Conservation (phyloP, 2,113 vertebrate species). For the Epinephelus lanceolatus region DNA sequence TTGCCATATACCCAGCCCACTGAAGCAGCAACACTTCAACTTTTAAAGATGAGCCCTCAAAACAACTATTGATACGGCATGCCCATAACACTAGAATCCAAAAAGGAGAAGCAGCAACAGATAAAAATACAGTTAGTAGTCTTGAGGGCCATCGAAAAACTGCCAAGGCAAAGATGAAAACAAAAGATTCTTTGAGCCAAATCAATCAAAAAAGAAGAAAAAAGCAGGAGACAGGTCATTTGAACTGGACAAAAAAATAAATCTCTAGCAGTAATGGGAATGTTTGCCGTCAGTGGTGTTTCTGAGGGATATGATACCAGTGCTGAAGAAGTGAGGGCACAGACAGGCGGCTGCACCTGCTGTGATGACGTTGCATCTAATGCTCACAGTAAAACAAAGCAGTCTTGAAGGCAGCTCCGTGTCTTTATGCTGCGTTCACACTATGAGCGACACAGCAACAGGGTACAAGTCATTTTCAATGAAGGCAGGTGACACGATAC, state of each 20-base stretch:
- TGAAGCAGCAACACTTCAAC: background rate
- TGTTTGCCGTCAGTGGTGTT: slow-evolving; percentile 2
- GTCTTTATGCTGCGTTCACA: too few relatives aligned
- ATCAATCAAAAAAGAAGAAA: slow-evolving; percentile 9
- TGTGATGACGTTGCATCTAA: background rate
- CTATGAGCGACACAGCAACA: too few relatives aligned
- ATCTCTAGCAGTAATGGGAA: slow-evolving; percentile 8
- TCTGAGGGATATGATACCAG: slow-evolving; percentile 2
- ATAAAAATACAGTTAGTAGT: background rate
- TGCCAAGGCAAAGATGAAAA: background rate
- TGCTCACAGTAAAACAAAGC: background rate
- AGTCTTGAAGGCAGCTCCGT: background rate
- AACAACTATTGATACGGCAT: background rate
- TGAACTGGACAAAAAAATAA: background rate
- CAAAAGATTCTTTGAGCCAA: background rate
- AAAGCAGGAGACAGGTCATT: background rate
- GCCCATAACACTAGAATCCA: background rate
- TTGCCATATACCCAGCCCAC: background rate
- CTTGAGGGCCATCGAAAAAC: background rate
- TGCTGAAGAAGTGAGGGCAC: slow-evolving; percentile 1
- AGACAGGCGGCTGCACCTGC: slow-evolving; percentile 1
- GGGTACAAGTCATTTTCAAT: too few relatives aligned
- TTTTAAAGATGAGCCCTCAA: background rate
- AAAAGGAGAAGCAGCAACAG: background rate
- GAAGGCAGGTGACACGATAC: too few relatives aligned